Base-by-base conservation (phyloP, 1,140 invertebrate genomes). In the Caligus rogercresseyi region DNA sequence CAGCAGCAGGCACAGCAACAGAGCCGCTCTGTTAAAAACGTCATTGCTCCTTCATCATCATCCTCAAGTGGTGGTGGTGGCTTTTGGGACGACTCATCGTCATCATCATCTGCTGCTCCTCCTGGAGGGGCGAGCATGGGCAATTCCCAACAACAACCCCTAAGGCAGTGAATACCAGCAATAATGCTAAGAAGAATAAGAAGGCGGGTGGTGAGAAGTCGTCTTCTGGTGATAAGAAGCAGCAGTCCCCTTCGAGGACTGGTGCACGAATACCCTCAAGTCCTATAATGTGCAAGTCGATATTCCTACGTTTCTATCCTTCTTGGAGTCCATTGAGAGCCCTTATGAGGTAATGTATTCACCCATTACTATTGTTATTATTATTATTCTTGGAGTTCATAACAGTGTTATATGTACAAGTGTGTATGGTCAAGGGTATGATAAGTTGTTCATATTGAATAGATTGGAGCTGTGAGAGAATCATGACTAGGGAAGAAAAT, bases 261-360 rank as follows among this genome's bases (percentile, higher is more conserved):
- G 61, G 61, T 63, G 66, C 73, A 76, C 64, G 74, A 73, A 69
- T 73, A 73, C 71, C 73, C 72, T 66, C 76, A 78, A 66, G 71
- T 74, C 60, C 68, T 56, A 69, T 72, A 18, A 65, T 64, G 0
- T 67, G n/a, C 61, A 65, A 25, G 61, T 69, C 13, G 68, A 68
- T 43, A 89, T 92, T 70, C 87, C 88, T 54, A 94, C 89, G 19
- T 95, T 95, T 75, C 80, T 95, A 66, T 80, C 80, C 62, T 95
- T 95, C 73, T 76, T 95, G 55, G 83, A 85, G 70, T 89, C 93
- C 69, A 84, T 95, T 62, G 91, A 96, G 73, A 89, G 89, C 25
- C 87, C 89, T 0, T 89, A 85, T 71, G 91, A 96, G 72, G 83
- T 55, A 24, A 25, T 4, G 4, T 51, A 62, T n/a, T 56, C 15